Percentiles rank a stretch among this genome's conserved stretches.
Conservation (phyloP, 2,113 vertebrate genomes). For the Clupea harengus region DNA sequence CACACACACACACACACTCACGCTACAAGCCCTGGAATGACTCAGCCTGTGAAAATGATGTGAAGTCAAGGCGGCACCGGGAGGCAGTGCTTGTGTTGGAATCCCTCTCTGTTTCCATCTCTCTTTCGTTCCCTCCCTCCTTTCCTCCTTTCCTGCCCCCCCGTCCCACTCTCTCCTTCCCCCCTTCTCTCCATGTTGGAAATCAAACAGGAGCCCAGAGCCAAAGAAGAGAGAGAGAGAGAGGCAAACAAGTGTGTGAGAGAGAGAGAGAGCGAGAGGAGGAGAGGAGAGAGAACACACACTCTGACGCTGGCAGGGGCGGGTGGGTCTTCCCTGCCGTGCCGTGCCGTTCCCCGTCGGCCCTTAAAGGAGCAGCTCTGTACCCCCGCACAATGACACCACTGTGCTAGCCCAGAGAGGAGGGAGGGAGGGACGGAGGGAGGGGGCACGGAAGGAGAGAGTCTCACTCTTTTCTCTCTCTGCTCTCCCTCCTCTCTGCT, state of each 20-base stretch:
- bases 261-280: not conserved
- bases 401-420: slow-evolving; percentile 55
- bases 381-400: slow-evolving; percentile 62
- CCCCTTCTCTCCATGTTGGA: slow-evolving; percentile 15
- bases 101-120: slow-evolving; percentile 30
- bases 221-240: not conserved
- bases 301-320: slow-evolving; percentile 10
- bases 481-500: not conserved
- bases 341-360: slow-evolving; percentile 42
- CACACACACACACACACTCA: not conserved
- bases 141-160: not conserved
- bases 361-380: slow-evolving; percentile 56
- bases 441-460: not conserved
- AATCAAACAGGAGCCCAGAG: slow-evolving; percentile 38
- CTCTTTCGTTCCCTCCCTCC: not conserved
- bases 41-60: slow-evolving; percentile 54
- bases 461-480: slow-evolving; percentile 31
- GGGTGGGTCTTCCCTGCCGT: slow-evolving; percentile 60
- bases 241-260: not conserved
- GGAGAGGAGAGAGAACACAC: slow-evolving; percentile 2
- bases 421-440: slow-evolving; percentile 27
- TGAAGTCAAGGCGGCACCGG: slow-evolving; percentile 51
- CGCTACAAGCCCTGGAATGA: slow-evolving; percentile 34
- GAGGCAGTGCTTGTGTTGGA: slow-evolving; percentile 39
- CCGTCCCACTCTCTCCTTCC: not conserved